phyloP scores from a whole-genome alignment of 2,113 vertebrate genomes.

The Talpa occidentalis region DNA sequence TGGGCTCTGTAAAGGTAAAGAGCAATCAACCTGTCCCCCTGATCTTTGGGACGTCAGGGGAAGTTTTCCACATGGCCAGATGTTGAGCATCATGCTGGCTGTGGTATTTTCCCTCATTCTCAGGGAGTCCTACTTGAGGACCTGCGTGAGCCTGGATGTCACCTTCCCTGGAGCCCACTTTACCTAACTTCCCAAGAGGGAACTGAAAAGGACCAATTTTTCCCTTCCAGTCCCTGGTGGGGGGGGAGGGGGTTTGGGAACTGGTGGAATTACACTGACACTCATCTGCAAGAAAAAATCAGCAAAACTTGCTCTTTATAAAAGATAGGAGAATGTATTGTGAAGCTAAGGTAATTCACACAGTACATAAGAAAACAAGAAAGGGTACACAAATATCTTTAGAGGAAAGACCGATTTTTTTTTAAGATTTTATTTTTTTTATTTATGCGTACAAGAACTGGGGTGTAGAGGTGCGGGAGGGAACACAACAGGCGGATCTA shows the following conservation, averaged over 20 bases:
- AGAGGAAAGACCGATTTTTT: neutral
- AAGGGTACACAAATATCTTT: neutral
- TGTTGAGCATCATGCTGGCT: neutral
- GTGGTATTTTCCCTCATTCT: neutral
- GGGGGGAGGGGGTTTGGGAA: neutral
- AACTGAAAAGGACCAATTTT: neutral
- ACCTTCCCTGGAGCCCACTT: neutral
- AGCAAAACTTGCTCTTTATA: neutral
- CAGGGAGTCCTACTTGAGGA: neutral
- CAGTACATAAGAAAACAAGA: neutral
- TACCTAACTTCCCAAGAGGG: neutral
- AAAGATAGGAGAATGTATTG: neutral
- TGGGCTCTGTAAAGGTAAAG: slow-evolving; percentile 81
- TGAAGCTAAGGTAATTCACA: neutral
- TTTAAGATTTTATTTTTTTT: no score
- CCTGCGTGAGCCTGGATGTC: accelerated
- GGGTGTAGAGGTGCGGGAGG: no score
- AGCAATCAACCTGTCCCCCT: neutral
- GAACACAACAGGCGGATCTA: no score
- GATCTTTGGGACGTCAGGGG: neutral
- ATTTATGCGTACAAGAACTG: no score
- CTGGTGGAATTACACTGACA: neutral
- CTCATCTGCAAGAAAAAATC: neutral
- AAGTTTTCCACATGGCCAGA: accelerated
- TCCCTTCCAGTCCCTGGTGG: neutral